These are phyloP conservation scores for Gasterosteus nipponicus DNA, from an alignment of 2,113 vertebrate genomes.

Conservation along the genomic window DNA sequence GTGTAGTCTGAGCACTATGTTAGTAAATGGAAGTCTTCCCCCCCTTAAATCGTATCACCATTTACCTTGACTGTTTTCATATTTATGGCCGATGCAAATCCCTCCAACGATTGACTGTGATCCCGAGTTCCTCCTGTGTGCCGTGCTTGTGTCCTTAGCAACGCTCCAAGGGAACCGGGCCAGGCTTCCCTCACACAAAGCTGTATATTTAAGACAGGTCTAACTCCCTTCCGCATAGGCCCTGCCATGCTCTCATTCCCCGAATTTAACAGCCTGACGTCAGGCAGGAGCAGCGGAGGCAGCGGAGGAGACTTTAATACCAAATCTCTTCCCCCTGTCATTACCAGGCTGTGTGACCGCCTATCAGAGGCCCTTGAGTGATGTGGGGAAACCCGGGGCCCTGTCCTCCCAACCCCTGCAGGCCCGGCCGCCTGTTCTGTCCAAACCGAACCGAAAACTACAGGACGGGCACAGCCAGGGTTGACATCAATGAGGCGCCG, in stretches of 20 bases:
- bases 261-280: constrained; percentile 82
- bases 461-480: constrained; percentile 74
- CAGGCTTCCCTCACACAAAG: constrained; percentile 64
- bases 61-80: constrained; percentile 51
- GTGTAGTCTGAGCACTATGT: constrained; percentile 48
- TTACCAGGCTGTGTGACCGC: constrained; percentile 80
- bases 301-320: constrained; percentile 80
- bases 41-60: constrained; percentile 35
- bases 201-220: constrained; percentile 74
- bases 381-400: constrained; percentile 81
- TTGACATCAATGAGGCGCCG: constrained; percentile 78
- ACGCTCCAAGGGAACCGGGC: constrained; percentile 42
- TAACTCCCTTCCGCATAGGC: constrained; percentile 65
- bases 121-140: constrained; percentile 39
- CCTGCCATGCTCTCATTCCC: constrained; percentile 78
- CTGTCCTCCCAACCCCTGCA: constrained; percentile 75
- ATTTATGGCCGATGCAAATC: constrained; percentile 57
- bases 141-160: constrained; percentile 60
- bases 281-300: constrained; percentile 76
- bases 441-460: constrained; percentile 81
- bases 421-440: constrained; percentile 76
- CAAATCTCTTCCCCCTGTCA: constrained; percentile 83
- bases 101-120: constrained; percentile 49
- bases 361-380: constrained; percentile 83
- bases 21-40: constrained; percentile 27